A percentile compares a stretch with the other conserved stretches of the same genome.
Evolutionary conservation across 2,797 vertebrate species (phyloP).

Genomic region (Diplodus puntazzo): DNA sequence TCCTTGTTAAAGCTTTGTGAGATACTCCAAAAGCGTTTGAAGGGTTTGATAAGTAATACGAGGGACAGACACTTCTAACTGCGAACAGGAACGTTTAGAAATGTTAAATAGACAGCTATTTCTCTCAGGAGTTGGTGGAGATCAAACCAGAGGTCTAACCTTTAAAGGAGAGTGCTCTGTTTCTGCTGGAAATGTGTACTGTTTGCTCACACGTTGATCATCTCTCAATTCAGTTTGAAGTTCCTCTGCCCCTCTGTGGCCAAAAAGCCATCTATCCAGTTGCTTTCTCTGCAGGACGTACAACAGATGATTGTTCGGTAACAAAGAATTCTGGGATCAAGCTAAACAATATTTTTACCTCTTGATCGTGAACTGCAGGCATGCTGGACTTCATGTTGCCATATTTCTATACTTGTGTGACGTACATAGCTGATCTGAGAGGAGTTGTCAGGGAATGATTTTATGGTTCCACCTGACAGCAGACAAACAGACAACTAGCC

Average conservation of each 20-base stretch:
- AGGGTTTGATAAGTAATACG: background rate
- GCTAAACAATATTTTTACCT: background rate
- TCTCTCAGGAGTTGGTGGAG: background rate
- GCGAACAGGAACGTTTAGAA: too few species aligned
- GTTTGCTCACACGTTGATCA: background rate
- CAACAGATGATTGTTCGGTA: background rate
- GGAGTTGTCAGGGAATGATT: background rate
- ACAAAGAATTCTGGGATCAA: background rate
- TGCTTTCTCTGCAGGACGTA: background rate
- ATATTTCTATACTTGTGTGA: background rate
- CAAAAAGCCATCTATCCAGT: background rate
- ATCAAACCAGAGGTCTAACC: constrained; percentile 1
- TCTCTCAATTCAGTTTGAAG: background rate
- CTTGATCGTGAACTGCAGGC: too few species aligned
- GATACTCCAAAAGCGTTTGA: background rate
- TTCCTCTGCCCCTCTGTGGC: background rate
- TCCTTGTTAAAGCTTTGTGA: background rate
- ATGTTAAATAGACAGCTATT: background rate
- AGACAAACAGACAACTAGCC: background rate
- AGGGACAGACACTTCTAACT: background rate
- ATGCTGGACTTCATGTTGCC: background rate
- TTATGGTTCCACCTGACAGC: background rate
- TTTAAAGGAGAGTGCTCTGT: background rate
- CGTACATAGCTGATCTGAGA: background rate
- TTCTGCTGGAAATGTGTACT: background rate